Conservation (phyloP, 2,113 vertebrate genomes). For the Leuciscus idus region DNA sequence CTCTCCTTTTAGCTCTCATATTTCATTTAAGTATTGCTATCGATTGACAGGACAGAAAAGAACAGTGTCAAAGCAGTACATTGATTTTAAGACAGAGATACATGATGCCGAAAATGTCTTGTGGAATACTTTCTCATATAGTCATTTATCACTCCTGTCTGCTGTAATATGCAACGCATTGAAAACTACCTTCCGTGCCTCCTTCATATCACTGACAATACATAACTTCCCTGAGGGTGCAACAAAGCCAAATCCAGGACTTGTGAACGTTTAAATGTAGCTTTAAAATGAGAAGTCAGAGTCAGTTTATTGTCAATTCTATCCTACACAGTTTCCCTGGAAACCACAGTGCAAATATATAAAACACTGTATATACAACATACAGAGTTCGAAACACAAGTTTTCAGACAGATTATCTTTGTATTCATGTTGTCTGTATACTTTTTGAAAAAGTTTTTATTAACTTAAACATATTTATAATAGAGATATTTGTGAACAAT, state of each 20-base stretch:
- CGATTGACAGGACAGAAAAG: slow-evolving; percentile 25
- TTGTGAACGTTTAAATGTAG: slow-evolving; percentile 4
- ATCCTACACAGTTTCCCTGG: slow-evolving; percentile 2
- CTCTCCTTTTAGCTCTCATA: slow-evolving; percentile 23
- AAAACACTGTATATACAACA: neutral
- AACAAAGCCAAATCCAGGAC: slow-evolving; percentile 14
- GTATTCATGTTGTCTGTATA: neutral
- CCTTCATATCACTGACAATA: slow-evolving; percentile 42
- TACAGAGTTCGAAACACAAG: neutral
- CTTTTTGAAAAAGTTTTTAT: neutral
- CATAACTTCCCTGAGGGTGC: slow-evolving; percentile 18
- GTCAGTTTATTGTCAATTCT: slow-evolving; percentile 3
- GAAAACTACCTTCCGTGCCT: slow-evolving; percentile 31
- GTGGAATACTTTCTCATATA: slow-evolving; percentile 41
- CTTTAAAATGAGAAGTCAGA: slow-evolving; percentile 45
- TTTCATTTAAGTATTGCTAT: slow-evolving; percentile 34
- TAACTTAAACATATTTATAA: neutral
- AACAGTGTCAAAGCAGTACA: slow-evolving; percentile 42
- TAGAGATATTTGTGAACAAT: neutral
- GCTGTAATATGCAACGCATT: slow-evolving; percentile 46
- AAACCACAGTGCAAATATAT: slow-evolving; percentile 8
- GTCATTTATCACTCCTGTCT: slow-evolving; percentile 50
- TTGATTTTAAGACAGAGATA: slow-evolving; percentile 56
- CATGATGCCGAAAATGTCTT: slow-evolving; percentile 48
- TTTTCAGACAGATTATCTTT: neutral